Base-by-base conservation (phyloP, 1,140 invertebrate genomes). In the Drosophila dunni region DNA sequence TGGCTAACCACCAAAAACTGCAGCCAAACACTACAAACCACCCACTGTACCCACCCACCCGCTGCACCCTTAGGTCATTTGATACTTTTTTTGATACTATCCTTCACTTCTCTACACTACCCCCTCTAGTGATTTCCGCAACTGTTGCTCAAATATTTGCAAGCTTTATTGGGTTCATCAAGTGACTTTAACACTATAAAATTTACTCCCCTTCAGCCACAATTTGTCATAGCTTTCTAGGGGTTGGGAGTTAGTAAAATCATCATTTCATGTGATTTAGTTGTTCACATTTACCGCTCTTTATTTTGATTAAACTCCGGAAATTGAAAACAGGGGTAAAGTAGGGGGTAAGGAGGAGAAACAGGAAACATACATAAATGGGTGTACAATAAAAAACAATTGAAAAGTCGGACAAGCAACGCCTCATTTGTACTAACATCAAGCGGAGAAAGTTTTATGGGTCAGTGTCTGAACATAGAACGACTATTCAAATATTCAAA, bases 61-160 rank as follows among this genome's bases (percentile, higher is more conserved):
- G 17, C 20, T 33, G 17, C 42, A 20, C 53, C 54, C 51, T 29
- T 7, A 24, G 56, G 82, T 73, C 48, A 86, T 72, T 79, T 65
- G 83, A 86, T 86, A 86, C 83, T 82, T 63, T 64, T 66, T 29
- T 29, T 38, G 3, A 8, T 54, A 20, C 20, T 36, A 44, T 63
- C 67, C 62, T 53, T 48, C 48, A 17, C 36, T 73, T 48, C 42
- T n/a, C 17, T 13, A 3, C 20, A 15, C 1, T 34, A 8, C 53
- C 53, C 38, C 38, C 34, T 57, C 54, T n/a, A 10, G 11, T 57
- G 11, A 45, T 46, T 54, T 69, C 10, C 69, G 70, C 66, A 75
- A 74, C 77, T 86, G 82, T 88, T 86, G 79, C 51, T 65, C 68
- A 76, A 86, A 86, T 77, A 86, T 77, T 85, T 86, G 75, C 71